Percentiles rank a stretch among this genome's conserved stretches.
These are phyloP conservation scores for Sigmodon hispidus DNA, from an alignment of 2,113 vertebrate genomes.

Conservation along the genomic window DNA sequence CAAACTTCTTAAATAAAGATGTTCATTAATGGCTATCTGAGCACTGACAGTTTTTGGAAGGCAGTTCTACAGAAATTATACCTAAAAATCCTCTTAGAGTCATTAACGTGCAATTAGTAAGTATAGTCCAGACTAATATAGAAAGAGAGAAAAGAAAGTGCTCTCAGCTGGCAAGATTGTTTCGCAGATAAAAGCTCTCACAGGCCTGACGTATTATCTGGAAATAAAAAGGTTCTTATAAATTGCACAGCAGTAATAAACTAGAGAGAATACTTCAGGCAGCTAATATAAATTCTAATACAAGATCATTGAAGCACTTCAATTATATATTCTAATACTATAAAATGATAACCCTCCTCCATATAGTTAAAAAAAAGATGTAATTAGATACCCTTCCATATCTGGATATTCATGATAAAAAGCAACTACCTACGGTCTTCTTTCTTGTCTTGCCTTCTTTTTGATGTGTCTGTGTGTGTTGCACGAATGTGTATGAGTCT, in stretches of 20 bases:
- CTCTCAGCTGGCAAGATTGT: neutral
- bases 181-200: neutral
- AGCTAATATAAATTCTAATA: neutral
- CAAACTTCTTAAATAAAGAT: neutral
- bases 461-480: neutral
- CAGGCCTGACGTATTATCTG: neutral
- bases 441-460: neutral
- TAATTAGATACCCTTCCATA: neutral
- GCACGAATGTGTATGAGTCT: neutral
- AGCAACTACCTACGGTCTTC: neutral
- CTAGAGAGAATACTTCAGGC: constrained; percentile 5
- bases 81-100: constrained; percentile 10
- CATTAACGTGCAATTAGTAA: constrained; percentile 17
- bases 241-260: constrained; percentile 40
- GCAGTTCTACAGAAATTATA: constrained; percentile 32
- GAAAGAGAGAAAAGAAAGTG: constrained; percentile 32
- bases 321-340: constrained; percentile 13
- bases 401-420: neutral
- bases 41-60: neutral
- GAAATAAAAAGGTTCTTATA: neutral
- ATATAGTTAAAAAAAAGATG: neutral
- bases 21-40: constrained; percentile 10
- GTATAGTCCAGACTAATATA: neutral
- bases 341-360: neutral
- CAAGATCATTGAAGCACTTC: neutral